A percentile compares a stretch with the other conserved stretches of the same genome.
phyloP scores from a whole-genome alignment of 2,888 invertebrate species.

The Tholera decimalis region DNA sequence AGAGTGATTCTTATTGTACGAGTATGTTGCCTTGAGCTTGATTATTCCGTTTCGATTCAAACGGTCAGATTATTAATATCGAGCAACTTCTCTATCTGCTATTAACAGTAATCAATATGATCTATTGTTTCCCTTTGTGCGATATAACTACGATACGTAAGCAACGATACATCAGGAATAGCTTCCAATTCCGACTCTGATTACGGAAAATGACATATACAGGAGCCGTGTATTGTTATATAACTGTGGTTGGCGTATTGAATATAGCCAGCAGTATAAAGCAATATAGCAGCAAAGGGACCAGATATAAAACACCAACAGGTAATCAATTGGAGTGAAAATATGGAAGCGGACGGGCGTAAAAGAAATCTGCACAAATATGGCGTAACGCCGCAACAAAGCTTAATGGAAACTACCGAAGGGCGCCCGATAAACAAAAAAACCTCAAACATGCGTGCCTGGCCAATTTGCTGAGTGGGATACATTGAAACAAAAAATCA shows the following conservation, averaged over 20 bases:
- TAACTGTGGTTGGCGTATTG: constrained; percentile 10
- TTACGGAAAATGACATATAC: constrained; percentile 39
- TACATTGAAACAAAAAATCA: constrained; percentile 22
- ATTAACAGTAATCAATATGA: constrained; percentile 49
- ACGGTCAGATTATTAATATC: constrained; percentile 52
- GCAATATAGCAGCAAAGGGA: neutral
- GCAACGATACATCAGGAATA: no score
- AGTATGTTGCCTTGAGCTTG: constrained; percentile 8
- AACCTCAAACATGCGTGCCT: neutral
- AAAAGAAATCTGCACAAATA: constrained; percentile 34
- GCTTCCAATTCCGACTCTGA: constrained; percentile 44
- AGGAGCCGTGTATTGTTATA: constrained; percentile 26
- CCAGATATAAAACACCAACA: neutral
- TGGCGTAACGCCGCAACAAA: constrained; percentile 32
- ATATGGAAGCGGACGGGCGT: constrained; percentile 10
- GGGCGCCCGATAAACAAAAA: constrained; percentile 30
- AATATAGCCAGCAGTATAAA: no score
- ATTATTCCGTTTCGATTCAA: constrained; percentile 13
- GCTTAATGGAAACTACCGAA: constrained; percentile 41
- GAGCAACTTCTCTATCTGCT: constrained; percentile 28
- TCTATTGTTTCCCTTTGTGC: constrained; percentile 47
- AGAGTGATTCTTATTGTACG: neutral
- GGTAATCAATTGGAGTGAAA: constrained; percentile 3
- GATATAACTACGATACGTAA: constrained; percentile 19
- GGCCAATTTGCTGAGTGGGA: constrained; percentile 22